Evolutionary conservation across 2,113 vertebrate genomes (phyloP).

Genomic region (Empidonax alnorum): DNA sequence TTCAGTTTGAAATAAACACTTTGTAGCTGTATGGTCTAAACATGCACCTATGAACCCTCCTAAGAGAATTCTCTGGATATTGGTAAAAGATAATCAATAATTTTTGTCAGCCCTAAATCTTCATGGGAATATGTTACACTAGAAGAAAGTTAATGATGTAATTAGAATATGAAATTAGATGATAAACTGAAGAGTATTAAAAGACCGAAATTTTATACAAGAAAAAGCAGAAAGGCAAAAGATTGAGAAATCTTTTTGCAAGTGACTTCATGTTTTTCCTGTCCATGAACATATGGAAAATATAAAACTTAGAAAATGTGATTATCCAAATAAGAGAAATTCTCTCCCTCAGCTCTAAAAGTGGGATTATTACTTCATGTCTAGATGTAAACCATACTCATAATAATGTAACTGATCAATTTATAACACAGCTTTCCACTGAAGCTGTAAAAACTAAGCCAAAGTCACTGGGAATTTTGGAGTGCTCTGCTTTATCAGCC

Average conservation of each 20-base stretch:
- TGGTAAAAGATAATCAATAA: background rate
- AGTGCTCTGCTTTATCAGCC: background rate
- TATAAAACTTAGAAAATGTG: background rate
- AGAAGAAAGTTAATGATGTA: background rate
- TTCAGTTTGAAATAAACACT: background rate
- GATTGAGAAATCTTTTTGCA: slow-evolving; percentile 1
- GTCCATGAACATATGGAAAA: slow-evolving; percentile 12
- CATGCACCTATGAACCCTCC: background rate
- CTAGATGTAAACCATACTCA: background rate
- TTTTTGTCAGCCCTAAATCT: background rate
- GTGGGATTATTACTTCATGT: background rate
- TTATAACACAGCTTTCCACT: background rate
- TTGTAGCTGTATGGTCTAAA: background rate
- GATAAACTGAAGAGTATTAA: background rate
- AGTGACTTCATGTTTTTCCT: slow-evolving; percentile 9
- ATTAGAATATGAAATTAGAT: slow-evolving; percentile 16
- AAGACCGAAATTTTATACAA: background rate
- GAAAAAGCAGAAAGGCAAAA: background rate
- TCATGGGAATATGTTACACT: background rate
- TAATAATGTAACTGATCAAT: background rate
- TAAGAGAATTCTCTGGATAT: background rate
- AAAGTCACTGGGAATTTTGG: background rate
- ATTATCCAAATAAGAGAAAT: background rate
- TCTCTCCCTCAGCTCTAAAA: background rate
- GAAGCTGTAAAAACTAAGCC: background rate